phyloP scores from a whole-genome alignment of 2,797 vertebrate genomes.

The Notoglanidium macrostoma region DNA sequence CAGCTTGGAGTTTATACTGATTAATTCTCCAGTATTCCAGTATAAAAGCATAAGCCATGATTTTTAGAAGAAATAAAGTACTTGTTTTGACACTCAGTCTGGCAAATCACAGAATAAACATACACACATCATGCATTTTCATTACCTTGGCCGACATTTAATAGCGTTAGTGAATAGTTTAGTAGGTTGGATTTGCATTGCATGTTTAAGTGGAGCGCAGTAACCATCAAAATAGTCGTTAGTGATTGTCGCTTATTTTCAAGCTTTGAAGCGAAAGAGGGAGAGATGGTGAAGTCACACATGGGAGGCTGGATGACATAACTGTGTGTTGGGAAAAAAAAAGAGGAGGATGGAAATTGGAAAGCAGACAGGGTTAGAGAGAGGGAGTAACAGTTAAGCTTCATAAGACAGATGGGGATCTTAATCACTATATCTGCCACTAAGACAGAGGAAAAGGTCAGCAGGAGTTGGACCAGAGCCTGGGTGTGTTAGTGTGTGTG shows the following conservation, averaged over 20 bases:
- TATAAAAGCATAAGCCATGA: not conserved
- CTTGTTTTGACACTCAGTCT: not conserved
- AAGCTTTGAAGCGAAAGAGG: not conserved
- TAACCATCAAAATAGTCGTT: not conserved
- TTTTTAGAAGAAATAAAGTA: not conserved
- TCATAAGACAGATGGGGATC: constrained; percentile 31
- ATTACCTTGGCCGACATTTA: no score
- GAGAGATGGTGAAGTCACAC: not conserved
- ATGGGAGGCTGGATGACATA: constrained; percentile 1
- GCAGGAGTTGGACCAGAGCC: constrained; percentile 42
- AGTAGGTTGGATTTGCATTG: not conserved
- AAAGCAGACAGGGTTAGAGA: constrained; percentile 5
- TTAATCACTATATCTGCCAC: constrained; percentile 47
- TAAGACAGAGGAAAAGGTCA: constrained; percentile 58
- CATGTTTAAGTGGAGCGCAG: not conserved
- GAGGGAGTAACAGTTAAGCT: constrained; percentile 27
- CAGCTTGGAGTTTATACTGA: constrained; percentile 14
- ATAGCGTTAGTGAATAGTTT: not conserved
- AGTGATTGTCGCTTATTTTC: not conserved
- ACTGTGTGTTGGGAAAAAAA: not conserved
- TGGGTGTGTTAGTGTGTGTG: constrained; percentile 33
- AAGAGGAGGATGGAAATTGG: not conserved
- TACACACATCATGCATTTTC: not conserved
- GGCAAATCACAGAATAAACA: not conserved
- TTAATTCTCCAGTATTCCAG: not conserved